phyloP scores from a whole-genome alignment of 2,888 invertebrate species.

The Drosophila ezoana region DNA sequence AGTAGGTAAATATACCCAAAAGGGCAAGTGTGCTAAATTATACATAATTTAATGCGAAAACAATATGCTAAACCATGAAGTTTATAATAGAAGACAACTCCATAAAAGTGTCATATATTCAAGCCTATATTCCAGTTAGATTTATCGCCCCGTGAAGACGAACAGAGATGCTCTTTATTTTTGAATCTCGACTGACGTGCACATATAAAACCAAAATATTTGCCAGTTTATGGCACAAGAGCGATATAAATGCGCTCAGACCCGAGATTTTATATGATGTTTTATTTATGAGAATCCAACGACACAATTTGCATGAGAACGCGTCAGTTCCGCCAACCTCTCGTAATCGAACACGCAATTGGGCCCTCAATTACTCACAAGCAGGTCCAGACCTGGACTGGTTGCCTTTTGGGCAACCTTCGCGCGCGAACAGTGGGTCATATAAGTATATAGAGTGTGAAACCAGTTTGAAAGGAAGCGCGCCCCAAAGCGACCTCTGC shows the following conservation, averaged over 20 bases:
- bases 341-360: constrained; percentile 9
- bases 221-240: constrained; percentile 50
- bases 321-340: constrained; percentile 31
- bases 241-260: constrained; percentile 44
- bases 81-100: constrained; percentile 4
- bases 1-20: background rate
- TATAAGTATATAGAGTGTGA: constrained; percentile 26
- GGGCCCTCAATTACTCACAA: constrained; percentile 37
- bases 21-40: constrained; percentile 4
- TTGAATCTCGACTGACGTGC: constrained; percentile 1
- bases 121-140: constrained; percentile 37
- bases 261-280: constrained; percentile 48
- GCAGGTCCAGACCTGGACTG: constrained; percentile 25
- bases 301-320: constrained; percentile 52
- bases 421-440: constrained; percentile 32
- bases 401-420: constrained; percentile 36
- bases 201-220: constrained; percentile 49
- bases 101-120: constrained; percentile 33
- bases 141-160: constrained; percentile 16
- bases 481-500: constrained; percentile 48
- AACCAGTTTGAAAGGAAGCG: constrained; percentile 59
- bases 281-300: constrained; percentile 64
- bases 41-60: constrained; percentile 14
- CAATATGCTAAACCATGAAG: constrained; percentile 15
- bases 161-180: constrained; percentile 66